Evolutionary conservation across 2,888 invertebrate species (phyloP), one percentile per base, ranked within the genome.

Genomic region (Dynastes hyllus): DNA sequence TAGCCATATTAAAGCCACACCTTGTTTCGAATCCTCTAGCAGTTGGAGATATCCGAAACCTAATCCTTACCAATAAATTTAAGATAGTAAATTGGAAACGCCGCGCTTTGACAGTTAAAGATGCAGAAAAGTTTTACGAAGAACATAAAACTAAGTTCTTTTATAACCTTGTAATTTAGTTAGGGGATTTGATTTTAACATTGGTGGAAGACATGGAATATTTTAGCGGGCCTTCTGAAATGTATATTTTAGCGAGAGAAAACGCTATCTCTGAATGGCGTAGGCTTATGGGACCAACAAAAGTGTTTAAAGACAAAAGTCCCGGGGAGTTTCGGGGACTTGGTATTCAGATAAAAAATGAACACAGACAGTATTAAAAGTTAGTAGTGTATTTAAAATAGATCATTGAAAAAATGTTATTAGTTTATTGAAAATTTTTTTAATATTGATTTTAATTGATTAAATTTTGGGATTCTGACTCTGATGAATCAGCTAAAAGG

Each of bases 281-380:
- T 81, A 87, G 89, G 75, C 88, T 98, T 70, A 93, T 98, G 91
- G 98, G 98, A 0, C 97, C 98, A 1, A 98, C 98, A 0, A 97
- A 97, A 90, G 95, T 95, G 0, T 95, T 91, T 86, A 94, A 93
- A 94, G 96, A 0, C 94, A 96, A 80, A 92, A 78, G 92, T 94
- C 77, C 97, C 97, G 0, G 88, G 94, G 76, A 93, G 94, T 76
- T 98, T 81, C 91, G 98, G 96, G 1, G 90, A 91, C 86, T 97
- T 90, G 98, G 98, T 90, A 98, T 22, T 96, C 98, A 0, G 98
- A 98, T 87, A 0, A 92, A 98, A 84, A 98, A 98, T 91, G 97
- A 1, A 94, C 95, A 9, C 98, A n/a, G n/a, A n/a, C n/a, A n/a
- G n/a, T n/a, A n/a, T n/a, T n/a, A n/a, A n/a, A n/a, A n/a, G n/a